Evolutionary conservation across 2,113 vertebrate species (phyloP), one percentile per base, ranked within the genome.

Genomic region (Capreolus pygargus): DNA sequence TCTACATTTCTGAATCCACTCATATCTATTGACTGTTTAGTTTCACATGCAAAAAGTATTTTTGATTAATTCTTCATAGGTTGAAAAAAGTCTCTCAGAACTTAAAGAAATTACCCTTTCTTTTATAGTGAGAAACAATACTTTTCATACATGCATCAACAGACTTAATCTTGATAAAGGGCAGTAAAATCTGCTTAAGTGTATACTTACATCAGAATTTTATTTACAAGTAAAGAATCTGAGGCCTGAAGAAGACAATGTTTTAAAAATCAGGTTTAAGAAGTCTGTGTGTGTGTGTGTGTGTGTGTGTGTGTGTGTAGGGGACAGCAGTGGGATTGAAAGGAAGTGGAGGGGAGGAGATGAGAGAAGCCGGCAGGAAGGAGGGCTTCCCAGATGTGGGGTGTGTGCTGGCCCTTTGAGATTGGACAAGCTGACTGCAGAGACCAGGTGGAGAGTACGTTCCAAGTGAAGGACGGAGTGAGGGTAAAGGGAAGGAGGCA

Each of bases 51-150:
- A 9, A 23, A 61, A 90, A 82, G 47, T 55, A 88, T 74, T 86
- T 97, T 25, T 9, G 64, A 84, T 92, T 45, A 91, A 94, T 54
- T 92, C 25, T 94, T 94, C 45, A 57, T 54, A 95, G 96, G 23
- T 9, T 50, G 28, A 91, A 43, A 88, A 91, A 94, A 91, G 45
- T 85, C 43, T 78, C 45, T 93, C 39, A 89, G n/a, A 94, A 84
- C 50, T 82, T 82, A 82, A 76, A 76, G 43, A 78, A 47, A 78
- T 78, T 45, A 30, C 14, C 47, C 79, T 82, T 81, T 81, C 28
- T 81, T 82, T 52, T 82, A 52, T 30, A 82, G 10, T 82, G 30
- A 82, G 79, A 82, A 82, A 52, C 17, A 82, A 52, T 52, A 82
- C 47, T 52, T 82, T 52, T 33, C 47, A 81, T 33, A 23, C 30